Percentiles rank a stretch among this genome's conserved stretches.
phyloP scores from a whole-genome alignment of 92 coral and sea anemone genomes.

The Zoanthus sociatus region DNA sequence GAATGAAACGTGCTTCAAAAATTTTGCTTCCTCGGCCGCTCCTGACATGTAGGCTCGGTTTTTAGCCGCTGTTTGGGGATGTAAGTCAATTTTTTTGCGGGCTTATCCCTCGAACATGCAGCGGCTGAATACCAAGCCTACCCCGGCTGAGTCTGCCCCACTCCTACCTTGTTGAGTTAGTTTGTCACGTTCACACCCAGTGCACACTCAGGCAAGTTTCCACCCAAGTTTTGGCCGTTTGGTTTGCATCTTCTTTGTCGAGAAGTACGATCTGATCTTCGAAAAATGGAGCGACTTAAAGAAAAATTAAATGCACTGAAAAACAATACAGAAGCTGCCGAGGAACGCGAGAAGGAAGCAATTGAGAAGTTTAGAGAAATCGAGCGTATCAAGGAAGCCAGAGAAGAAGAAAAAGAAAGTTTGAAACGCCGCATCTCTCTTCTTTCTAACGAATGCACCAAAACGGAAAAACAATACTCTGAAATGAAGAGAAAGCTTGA shows the following conservation, averaged over 20 bases:
- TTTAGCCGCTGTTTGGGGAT: too few species aligned
- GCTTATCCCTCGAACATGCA: too few species aligned
- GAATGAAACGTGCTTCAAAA: too few species aligned
- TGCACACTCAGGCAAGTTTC: background rate
- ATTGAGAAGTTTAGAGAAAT: slow-evolving; percentile 24
- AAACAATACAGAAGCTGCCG: slow-evolving; percentile 37
- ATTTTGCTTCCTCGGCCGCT: too few species aligned
- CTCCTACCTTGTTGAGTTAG: background rate
- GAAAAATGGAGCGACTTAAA: slow-evolving; percentile 51
- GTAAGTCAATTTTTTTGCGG: too few species aligned
- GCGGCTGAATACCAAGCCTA: too few species aligned
- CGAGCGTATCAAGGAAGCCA: slow-evolving; percentile 36
- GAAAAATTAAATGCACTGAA: slow-evolving; percentile 33
- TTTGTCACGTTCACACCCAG: slow-evolving; percentile 51
- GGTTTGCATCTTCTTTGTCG: background rate
- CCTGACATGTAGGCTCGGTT: too few species aligned
- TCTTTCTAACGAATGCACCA: slow-evolving; percentile 31
- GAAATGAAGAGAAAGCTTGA: slow-evolving; percentile 32
- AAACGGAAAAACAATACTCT: slow-evolving; percentile 5
- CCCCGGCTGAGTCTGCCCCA: too few species aligned
- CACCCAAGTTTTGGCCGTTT: background rate
- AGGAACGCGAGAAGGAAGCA: slow-evolving; percentile 61
- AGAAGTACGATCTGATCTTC: background rate
- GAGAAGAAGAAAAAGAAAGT: slow-evolving; percentile 50
- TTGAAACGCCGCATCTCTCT: slow-evolving; percentile 51